These are phyloP conservation scores for Actinia tenebrosa DNA, from an alignment of 64 coral and sea anemone genomes.

Conservation along the genomic window DNA sequence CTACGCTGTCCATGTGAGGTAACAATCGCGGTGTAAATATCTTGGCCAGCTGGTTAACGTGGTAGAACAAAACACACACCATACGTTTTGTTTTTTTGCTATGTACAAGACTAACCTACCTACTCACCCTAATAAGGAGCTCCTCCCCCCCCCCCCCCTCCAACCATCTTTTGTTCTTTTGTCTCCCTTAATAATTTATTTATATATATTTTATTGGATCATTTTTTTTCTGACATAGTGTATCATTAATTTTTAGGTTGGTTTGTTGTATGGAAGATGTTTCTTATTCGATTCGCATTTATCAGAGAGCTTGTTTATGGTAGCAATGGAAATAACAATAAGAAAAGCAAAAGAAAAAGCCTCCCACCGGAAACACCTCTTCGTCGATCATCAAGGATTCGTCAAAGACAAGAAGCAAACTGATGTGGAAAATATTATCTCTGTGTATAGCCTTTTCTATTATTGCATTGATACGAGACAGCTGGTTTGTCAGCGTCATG, in stretches of 20 bases:
- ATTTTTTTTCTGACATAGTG: no score
- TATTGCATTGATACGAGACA: no score
- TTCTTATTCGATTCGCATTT: conserved; percentile 88
- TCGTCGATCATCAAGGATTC: conserved; percentile 76
- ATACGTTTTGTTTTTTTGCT: neutral
- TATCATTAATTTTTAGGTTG: conserved; percentile 39
- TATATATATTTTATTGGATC: no score
- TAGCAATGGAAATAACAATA: conserved; percentile 65
- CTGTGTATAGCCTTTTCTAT: neutral
- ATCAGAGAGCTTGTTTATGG: conserved; percentile 94
- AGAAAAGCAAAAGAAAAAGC: conserved; percentile 46
- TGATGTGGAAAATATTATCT: neutral
- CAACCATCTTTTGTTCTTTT: no score
- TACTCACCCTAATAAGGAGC: no score
- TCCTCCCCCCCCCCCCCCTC: no score
- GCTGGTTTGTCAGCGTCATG: no score
- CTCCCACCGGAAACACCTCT: conserved; percentile 43
- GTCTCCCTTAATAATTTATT: no score
- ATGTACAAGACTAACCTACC: neutral
- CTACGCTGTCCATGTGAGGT: neutral
- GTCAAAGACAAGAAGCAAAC: neutral
- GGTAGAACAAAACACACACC: neutral
- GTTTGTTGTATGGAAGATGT: conserved; percentile 97
- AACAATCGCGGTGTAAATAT: neutral
- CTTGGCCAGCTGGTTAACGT: neutral